These are phyloP conservation scores for Characodon lateralis DNA, from an alignment of 2,797 vertebrate genomes.

Conservation along the genomic window DNA sequence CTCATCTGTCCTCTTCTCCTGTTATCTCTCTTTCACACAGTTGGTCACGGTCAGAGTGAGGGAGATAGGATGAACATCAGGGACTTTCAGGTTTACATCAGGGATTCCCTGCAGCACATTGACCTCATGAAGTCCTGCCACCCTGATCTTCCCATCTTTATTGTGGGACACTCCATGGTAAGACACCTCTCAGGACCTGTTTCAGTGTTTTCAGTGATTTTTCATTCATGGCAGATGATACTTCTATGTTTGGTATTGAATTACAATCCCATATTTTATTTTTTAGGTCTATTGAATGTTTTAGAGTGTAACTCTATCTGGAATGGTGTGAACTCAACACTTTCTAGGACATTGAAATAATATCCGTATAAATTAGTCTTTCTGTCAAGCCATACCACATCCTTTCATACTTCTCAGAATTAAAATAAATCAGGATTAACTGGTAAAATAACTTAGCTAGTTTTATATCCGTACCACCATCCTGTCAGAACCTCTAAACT, in stretches of 20 bases:
- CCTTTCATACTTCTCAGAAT: neutral
- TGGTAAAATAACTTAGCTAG: neutral
- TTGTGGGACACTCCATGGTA: slow-evolving; percentile 98
- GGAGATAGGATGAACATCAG: slow-evolving; percentile 92
- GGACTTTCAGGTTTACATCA: slow-evolving; percentile 91
- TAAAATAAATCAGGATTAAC: neutral
- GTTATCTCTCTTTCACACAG: slow-evolving; percentile 66
- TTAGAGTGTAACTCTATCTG: neutral
- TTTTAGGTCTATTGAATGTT: neutral
- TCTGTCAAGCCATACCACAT: neutral
- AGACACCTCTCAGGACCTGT: slow-evolving; percentile 37
- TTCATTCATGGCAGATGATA: neutral
- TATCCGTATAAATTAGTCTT: slow-evolving; percentile 1
- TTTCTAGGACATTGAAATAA: neutral
- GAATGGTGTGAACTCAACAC: neutral
- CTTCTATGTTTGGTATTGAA: neutral
- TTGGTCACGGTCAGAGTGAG: slow-evolving; percentile 96
- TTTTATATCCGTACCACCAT: neutral
- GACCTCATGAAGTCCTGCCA: slow-evolving; percentile 87
- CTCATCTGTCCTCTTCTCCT: neutral
- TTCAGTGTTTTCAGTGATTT: neutral
- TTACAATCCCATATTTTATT: neutral
- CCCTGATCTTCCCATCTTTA: slow-evolving; percentile 87
- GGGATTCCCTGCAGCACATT: slow-evolving; percentile 92
- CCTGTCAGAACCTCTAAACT: neutral